Base-by-base conservation (phyloP, 2,797 vertebrate genomes). In the Alcedo quadribrachys region DNA sequence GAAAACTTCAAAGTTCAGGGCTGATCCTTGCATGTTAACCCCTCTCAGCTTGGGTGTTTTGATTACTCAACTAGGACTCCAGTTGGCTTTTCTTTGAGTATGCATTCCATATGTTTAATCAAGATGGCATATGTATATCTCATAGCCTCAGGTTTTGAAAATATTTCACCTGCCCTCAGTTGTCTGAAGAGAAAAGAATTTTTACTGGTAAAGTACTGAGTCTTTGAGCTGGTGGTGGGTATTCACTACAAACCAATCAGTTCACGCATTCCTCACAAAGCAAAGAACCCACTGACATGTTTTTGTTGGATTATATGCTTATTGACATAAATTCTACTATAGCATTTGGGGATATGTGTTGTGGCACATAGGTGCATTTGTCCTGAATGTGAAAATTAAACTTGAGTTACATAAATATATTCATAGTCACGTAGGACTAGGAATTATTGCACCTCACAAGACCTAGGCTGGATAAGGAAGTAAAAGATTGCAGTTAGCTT, bases 41-140 rank as follows among this genome's bases (percentile, higher is more conserved):
- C 93, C 97, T 97, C 97, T 98, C 97, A 97, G 97, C 97, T 97
- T 94, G 96, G 96, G 96, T 97, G 97, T 98, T 98, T 97, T 97
- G 96, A 97, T 98, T 97, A 97, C 96, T 98, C 96, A 97, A 82
- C 79, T 96, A 97, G 94, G 95, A 96, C 96, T 97, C 95, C 92
- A 94, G 75, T 97, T 97, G 97, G 96, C 96, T 97, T 96, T 97
- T 89, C 91, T 96, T 96, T 92, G 96, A 97, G 95, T 97, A 97
- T 97, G 92, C 93, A 91, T 98, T 97, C 98, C 97, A 97, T 97
- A 97, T 98, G 97, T 98, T 97, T 97, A 97, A 97, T 98, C 97
- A 97, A 96, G 96, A 96, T 97, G 96, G 95, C 89, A 96, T 96
- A 95, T 87, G 90, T 92, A 87, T 86, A 90, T 91, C 91, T 91